A percentile compares a stretch with the other conserved stretches of the same genome.
These are phyloP conservation scores for Pedicia rivosa DNA, from an alignment of 2,888 invertebrate genomes.

Conservation along the genomic window DNA sequence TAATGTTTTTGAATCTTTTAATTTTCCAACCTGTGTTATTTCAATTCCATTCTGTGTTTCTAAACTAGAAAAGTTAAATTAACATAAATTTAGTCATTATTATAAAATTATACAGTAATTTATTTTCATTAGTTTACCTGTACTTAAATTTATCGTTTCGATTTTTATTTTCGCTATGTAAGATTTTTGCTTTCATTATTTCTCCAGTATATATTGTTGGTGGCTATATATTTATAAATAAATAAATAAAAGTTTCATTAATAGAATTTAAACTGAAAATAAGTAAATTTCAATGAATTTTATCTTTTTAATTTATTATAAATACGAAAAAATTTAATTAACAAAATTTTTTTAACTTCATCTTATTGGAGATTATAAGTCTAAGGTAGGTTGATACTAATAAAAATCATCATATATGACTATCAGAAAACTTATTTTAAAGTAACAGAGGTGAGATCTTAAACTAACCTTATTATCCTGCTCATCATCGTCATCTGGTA, in stretches of 20 bases:
- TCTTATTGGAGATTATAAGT: too few species aligned
- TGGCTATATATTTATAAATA: conserved; percentile 16
- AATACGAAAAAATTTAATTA: background rate
- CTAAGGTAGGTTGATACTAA: too few species aligned
- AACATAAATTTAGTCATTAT: conserved; percentile 1
- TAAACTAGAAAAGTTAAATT: conserved; percentile 17
- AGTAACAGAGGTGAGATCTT: too few species aligned
- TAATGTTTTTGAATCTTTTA: conserved; percentile 29
- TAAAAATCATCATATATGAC: too few species aligned
- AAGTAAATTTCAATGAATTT: too few species aligned
- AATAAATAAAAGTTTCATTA: background rate
- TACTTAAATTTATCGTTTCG: conserved; percentile 25
- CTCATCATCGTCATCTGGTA: conserved; percentile 27
- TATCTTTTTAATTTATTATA: too few species aligned
- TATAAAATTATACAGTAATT: background rate
- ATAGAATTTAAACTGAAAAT: too few species aligned
- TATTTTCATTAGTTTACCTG: conserved; percentile 9
- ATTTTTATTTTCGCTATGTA: conserved; percentile 22
- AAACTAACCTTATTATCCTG: conserved; percentile 12
- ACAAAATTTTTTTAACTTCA: too few species aligned
- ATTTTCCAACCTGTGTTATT: conserved; percentile 27
- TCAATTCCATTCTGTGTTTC: conserved; percentile 30
- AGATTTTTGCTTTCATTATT: conserved; percentile 25
- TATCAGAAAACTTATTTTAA: too few species aligned
- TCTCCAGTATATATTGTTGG: conserved; percentile 24